Conservation (phyloP, 2,888 invertebrate genomes). For the Portevinia maculata region DNA sequence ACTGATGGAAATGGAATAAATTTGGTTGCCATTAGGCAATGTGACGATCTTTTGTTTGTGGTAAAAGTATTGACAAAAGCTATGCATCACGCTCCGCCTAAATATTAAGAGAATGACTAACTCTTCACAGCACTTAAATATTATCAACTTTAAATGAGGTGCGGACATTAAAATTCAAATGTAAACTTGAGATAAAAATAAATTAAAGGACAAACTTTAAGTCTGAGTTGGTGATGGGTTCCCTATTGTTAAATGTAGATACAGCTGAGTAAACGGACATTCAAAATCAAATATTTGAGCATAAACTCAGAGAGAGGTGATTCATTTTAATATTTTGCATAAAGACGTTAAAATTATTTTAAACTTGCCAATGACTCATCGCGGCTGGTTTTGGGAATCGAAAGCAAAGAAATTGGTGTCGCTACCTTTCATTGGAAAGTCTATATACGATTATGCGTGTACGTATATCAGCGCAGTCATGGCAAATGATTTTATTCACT, state of each 20-base stretch:
- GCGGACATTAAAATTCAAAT: constrained; percentile 17
- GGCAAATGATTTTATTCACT: constrained; percentile 50
- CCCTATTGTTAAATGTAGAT: no score
- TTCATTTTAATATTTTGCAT: constrained; percentile 54
- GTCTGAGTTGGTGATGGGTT: no score
- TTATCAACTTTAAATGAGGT: constrained; percentile 38
- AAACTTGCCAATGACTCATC: constrained; percentile 53
- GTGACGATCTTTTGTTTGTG: constrained; percentile 3
- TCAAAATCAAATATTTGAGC: constrained; percentile 55
- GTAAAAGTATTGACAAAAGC: constrained; percentile 42
- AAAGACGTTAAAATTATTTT: constrained; percentile 25
- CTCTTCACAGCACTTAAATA: constrained; percentile 13
- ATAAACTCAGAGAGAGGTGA: constrained; percentile 35
- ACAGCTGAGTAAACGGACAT: constrained; percentile 52
- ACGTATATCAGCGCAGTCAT: constrained; percentile 8
- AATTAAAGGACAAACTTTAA: constrained; percentile 10
- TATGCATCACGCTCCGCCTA: constrained; percentile 17
- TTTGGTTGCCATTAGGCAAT: constrained; percentile 24
- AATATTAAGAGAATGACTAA: constrained; percentile 32
- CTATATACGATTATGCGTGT: background rate
- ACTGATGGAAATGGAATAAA: constrained; percentile 37
- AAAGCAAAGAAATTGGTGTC: constrained; percentile 41
- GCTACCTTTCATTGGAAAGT: constrained; percentile 36
- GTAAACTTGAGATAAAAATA: constrained; percentile 21
- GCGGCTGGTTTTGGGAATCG: constrained; percentile 37